phyloP scores from a whole-genome alignment of 2,113 vertebrate species.

The Phoxinus phoxinus region DNA sequence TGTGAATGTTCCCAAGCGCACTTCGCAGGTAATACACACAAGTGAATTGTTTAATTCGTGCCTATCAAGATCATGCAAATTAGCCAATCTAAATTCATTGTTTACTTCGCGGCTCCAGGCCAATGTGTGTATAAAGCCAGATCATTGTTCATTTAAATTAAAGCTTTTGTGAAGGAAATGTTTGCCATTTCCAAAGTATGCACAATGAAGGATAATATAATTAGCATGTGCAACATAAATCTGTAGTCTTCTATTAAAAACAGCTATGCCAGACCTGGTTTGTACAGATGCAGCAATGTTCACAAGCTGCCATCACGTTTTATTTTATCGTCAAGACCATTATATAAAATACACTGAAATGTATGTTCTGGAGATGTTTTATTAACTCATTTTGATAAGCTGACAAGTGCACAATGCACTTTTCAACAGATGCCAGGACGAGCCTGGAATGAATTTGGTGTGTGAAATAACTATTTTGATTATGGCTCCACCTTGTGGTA shows the following conservation, averaged over 20 bases:
- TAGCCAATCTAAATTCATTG: slow-evolving; percentile 3
- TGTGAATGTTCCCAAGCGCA: slow-evolving; percentile 31
- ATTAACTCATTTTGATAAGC: not conserved
- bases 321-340: not conserved
- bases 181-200: not conserved
- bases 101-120: not conserved
- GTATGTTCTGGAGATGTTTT: not conserved
- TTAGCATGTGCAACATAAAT: not conserved
- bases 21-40: slow-evolving; percentile 36
- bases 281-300: not conserved
- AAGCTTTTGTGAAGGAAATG: slow-evolving; percentile 23
- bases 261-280: not conserved
- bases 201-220: not conserved
- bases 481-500: slow-evolving; percentile 21
- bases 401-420: slow-evolving; percentile 22
- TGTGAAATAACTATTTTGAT: not conserved
- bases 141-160: slow-evolving; percentile 6
- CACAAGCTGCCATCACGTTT: not conserved
- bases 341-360: not conserved
- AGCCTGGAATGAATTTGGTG: not conserved
- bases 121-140: not conserved
- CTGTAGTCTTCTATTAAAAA: not conserved
- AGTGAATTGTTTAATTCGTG: slow-evolving; percentile 9
- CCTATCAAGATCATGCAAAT: slow-evolving; percentile 26
- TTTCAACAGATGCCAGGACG: not conserved